Percentiles rank a stretch among this genome's conserved stretches.
These are phyloP conservation scores for Anguilla anguilla DNA, from an alignment of 2,797 vertebrate species.

Conservation along the genomic window DNA sequence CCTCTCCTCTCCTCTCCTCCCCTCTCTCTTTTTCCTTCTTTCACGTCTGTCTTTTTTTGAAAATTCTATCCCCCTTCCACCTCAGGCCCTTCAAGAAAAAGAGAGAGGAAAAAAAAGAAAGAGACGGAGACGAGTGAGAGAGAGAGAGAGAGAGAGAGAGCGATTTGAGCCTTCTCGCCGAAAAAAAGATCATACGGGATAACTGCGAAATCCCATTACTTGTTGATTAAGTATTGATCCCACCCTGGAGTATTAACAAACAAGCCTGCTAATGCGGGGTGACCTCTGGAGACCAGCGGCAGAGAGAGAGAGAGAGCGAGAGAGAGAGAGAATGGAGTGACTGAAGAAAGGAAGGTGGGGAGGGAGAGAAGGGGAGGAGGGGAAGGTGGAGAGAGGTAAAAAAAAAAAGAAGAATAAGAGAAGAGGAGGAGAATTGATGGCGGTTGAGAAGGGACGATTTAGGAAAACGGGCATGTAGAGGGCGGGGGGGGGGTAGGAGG, in stretches of 20 bases:
- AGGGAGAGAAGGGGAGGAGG: constrained; percentile 50
- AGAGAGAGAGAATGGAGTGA: not conserved
- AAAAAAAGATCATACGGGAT: constrained; percentile 91
- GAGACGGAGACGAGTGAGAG: constrained; percentile 31
- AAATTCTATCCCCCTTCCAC: not conserved
- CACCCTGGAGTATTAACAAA: constrained; percentile 88
- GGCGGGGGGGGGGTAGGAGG: constrained; percentile 62
- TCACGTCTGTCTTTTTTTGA: not conserved
- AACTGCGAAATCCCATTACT: constrained; percentile 96
- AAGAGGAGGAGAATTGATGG: constrained; percentile 68
- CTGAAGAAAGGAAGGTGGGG: constrained; percentile 47
- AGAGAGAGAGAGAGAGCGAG: constrained; percentile 40
- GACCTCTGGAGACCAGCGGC: constrained; percentile 89
- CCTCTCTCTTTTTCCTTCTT: not conserved
- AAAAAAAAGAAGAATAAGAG: constrained; percentile 55
- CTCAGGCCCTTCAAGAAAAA: constrained; percentile 81
- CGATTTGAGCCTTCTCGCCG: constrained; percentile 85
- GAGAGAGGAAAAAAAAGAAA: constrained; percentile 33
- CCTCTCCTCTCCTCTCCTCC: not conserved
- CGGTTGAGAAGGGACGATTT: constrained; percentile 60
- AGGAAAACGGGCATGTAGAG: constrained; percentile 45
- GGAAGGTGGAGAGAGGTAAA: constrained; percentile 39
- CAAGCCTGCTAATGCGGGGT: constrained; percentile 96
- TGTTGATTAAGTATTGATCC: constrained; percentile 99
- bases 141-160: constrained; percentile 67